phyloP scores from a whole-genome alignment of 2,797 vertebrate genomes.

The Gastrophryne carolinensis region DNA sequence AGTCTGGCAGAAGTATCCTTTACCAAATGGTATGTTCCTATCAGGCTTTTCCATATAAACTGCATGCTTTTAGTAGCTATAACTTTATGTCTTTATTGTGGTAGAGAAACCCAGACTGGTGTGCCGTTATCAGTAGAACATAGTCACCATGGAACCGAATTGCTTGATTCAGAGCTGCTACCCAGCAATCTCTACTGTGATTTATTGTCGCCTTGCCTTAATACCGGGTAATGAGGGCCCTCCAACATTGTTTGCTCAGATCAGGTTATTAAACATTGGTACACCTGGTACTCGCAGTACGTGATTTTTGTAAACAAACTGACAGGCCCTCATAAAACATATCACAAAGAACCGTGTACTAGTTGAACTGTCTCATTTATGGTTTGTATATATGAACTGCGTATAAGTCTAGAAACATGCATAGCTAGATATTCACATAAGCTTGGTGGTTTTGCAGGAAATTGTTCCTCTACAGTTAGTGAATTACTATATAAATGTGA shows the following conservation, averaged over 20 bases:
- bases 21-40: too few relatives aligned
- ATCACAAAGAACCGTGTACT: background rate
- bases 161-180: conserved; percentile 13
- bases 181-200: conserved; percentile 8
- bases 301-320: background rate
- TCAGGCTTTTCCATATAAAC: too few relatives aligned
- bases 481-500: too few relatives aligned
- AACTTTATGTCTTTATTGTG: background rate
- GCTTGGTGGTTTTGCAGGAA: too few relatives aligned
- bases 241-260: conserved; percentile 32
- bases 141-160: background rate
- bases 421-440: too few relatives aligned
- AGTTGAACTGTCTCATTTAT: background rate
- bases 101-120: background rate
- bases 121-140: background rate
- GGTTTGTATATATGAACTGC: background rate
- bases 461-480: too few relatives aligned
- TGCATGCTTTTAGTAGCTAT: too few relatives aligned
- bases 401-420: too few relatives aligned
- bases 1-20: too few relatives aligned
- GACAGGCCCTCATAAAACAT: background rate
- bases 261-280: conserved; percentile 2
- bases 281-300: conserved; percentile 16
- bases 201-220: background rate
- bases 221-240: background rate